phyloP scores from a whole-genome alignment of 2,113 vertebrate species.

The Oenanthe melanoleuca region DNA sequence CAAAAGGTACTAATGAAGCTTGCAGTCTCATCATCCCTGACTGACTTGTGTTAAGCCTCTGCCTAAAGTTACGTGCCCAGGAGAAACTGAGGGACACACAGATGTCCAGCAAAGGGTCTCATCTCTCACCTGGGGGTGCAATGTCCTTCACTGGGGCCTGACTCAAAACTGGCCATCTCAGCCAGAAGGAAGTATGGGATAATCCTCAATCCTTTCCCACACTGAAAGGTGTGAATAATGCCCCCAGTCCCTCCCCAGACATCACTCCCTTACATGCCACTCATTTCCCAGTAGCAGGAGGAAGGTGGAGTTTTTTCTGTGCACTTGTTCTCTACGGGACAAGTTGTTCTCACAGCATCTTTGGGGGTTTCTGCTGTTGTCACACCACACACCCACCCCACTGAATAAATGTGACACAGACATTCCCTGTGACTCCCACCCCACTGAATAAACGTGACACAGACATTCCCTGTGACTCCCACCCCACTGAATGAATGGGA shows the following conservation, averaged over 20 bases:
- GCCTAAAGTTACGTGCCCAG: not conserved
- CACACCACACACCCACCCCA: too few species aligned
- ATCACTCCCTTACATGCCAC: not conserved
- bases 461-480: not conserved
- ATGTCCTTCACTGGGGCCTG: not conserved
- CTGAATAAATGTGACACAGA: not conserved
- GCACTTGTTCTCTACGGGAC: not conserved
- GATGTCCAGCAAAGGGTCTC: not conserved
- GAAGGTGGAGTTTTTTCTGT: not conserved
- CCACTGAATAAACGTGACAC: too few species aligned
- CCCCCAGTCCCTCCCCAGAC: not conserved
- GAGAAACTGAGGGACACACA: not conserved
- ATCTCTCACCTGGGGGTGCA: not conserved
- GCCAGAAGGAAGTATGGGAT: not conserved
- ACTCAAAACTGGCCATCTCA: rapidly evolving
- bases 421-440: not conserved
- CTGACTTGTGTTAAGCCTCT: not conserved
- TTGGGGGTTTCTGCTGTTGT: not conserved
- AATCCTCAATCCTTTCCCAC: not conserved
- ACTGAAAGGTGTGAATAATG: not conserved
- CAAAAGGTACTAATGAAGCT: conserved; percentile 45
- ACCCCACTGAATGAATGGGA: not conserved
- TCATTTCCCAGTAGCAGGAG: not conserved
- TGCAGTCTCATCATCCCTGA: not conserved
- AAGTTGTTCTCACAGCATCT: not conserved